phyloP scores from a whole-genome alignment of 2,888 invertebrate species.

The Cheilosia grossa region DNA sequence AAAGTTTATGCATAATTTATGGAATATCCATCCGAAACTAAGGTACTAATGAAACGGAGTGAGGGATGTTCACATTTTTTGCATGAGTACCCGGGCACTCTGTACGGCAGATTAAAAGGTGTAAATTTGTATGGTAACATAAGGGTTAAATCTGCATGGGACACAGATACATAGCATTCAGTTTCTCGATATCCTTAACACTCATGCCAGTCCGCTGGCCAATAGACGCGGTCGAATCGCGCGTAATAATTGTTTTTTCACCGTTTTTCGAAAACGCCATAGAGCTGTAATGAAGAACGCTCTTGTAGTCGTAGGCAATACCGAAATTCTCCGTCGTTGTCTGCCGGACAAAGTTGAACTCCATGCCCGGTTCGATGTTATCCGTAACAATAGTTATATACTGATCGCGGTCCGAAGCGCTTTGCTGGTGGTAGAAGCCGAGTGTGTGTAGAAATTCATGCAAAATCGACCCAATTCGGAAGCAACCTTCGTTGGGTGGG shows the following conservation, averaged over 20 bases:
- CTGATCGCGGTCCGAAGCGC: conserved; percentile 89
- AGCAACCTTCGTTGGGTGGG: conserved; percentile 79
- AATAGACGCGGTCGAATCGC: conserved; percentile 77
- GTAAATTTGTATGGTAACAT: no score
- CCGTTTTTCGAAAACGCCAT: conserved; percentile 89
- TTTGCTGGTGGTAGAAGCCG: conserved; percentile 92
- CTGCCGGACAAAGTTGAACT: conserved; percentile 88
- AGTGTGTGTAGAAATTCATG: conserved; percentile 91
- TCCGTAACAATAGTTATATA: conserved; percentile 85
- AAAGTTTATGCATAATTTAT: no score
- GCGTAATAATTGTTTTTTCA: conserved; percentile 87
- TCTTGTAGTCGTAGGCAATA: conserved; percentile 89
- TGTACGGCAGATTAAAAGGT: no score
- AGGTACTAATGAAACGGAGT: no score
- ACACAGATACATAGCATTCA: conserved; percentile 81
- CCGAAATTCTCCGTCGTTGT: conserved; percentile 86
- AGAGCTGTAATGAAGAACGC: conserved; percentile 91
- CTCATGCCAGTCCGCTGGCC: conserved; percentile 80
- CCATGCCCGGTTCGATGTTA: conserved; percentile 84
- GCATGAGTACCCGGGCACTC: no score
- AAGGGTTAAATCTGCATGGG: conserved; percentile 77
- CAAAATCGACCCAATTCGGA: conserved; percentile 85
- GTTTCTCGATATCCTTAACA: conserved; percentile 77
- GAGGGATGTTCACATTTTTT: no score
- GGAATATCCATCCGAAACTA: no score